Base-by-base conservation (phyloP, 2,113 vertebrate genomes). In the Cheirogaleus medius region DNA sequence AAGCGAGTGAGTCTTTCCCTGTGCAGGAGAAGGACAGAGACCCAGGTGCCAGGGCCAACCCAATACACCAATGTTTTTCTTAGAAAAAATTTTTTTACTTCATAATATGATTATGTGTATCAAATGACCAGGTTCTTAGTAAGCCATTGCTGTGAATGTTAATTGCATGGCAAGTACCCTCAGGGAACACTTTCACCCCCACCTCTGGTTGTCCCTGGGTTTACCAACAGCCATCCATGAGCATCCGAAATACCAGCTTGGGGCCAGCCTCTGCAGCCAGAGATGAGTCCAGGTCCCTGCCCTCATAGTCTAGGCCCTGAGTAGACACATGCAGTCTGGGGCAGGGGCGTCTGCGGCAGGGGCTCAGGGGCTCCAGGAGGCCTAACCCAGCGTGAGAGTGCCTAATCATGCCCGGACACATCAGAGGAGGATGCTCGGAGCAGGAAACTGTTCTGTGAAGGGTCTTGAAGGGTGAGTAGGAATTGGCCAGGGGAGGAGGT, bases 1-100 rank as follows among this genome's bases (percentile, higher is more conserved):
- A 98, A 98, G 47, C 94, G 95, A 54, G 96, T 88, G 64, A 92
- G 68, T 6, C 11, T 20, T 21, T 10, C 56, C 23, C 76, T 5
- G 2, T 0, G 0, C 4, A 7, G 27, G 6, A 9, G 5, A 14
- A 12, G 39, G 42, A 60, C 11, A 39, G 42, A 13, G 37, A 8
- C 29, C 49, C 52, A 54, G 52, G 17, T 54, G 52, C 27, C 42
- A 81, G 89, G 29, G 54, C 74, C 47, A 54, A 3, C 56, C 60
- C 74, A 73, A 6, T 17, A 34, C 64, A 25, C 12, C n/a, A 12
- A 13, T 58, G 76, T 25, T 76, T n/a, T 42, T 34, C 54, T 8
- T 32, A 34, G 37, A 71, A 25, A 32, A 27, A 47, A 25, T 5
- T 2, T 11, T 49, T 88, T 54, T 13, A 47, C 39, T 68, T 74